Evolutionary conservation across 2,797 vertebrate species (phyloP).

Genomic region (Rhyacichthys aspro): DNA sequence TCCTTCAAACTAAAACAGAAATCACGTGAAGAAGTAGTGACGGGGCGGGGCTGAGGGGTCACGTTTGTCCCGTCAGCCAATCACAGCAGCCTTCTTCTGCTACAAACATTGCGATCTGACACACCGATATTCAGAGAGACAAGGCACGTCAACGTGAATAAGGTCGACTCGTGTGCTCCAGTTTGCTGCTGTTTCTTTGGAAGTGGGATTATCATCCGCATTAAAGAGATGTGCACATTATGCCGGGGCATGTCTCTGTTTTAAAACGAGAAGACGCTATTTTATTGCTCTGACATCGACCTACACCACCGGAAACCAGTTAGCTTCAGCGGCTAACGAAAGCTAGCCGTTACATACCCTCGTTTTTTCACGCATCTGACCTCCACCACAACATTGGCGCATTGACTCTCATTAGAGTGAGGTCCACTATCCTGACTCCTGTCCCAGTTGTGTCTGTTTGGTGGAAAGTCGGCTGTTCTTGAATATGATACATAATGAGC

Average conservation of each 20-base stretch:
- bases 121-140: constrained; percentile 5
- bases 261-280: constrained; percentile 8
- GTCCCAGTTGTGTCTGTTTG: constrained; percentile 31
- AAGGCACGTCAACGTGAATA: constrained; percentile 29
- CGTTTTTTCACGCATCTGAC: constrained; percentile 62
- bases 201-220: constrained; percentile 16
- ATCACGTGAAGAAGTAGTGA: constrained; percentile 78
- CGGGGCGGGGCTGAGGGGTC: constrained; percentile 46
- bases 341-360: constrained; percentile 60
- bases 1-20: constrained; percentile 32
- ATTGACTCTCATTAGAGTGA: constrained; percentile 19
- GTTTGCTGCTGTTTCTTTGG: neutral
- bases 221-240: neutral
- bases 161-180: constrained; percentile 5
- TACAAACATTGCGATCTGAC: constrained; percentile 68
- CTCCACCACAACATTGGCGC: constrained; percentile 64
- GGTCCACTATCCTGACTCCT: constrained; percentile 7
- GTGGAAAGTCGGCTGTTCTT: constrained; percentile 70
- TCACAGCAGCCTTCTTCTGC: constrained; percentile 62
- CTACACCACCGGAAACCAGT: constrained; percentile 28
- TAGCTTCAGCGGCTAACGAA: constrained; percentile 47
- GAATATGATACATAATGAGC: constrained; percentile 95
- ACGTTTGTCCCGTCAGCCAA: constrained; percentile 59
- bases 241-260: constrained; percentile 3
- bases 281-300: constrained; percentile 22